Conservation (phyloP, 2,888 invertebrate species). For the Steinernema hermaphroditum region DNA sequence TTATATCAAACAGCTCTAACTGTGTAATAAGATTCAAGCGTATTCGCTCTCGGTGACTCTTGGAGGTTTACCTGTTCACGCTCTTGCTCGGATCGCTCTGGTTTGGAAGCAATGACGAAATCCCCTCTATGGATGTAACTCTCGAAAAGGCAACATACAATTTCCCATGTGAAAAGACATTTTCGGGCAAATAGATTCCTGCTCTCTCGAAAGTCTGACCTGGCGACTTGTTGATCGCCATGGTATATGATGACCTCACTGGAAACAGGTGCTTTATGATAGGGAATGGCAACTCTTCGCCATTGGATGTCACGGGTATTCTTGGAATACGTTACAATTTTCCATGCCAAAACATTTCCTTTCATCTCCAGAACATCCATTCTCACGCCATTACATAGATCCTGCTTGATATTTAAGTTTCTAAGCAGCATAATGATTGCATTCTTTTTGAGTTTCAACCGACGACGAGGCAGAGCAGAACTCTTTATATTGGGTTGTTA, state of each 20-base stretch:
- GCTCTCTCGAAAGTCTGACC: slow-evolving; percentile 47
- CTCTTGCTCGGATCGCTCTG: neutral
- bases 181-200: slow-evolving; percentile 38
- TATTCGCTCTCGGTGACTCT: no score
- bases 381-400: slow-evolving; percentile 46
- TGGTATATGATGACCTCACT: slow-evolving; percentile 39
- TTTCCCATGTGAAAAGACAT: slow-evolving; percentile 46
- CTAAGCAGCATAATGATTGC: slow-evolving; percentile 41
- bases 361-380: slow-evolving; percentile 35
- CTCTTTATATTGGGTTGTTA: neutral
- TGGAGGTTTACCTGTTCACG: no score
- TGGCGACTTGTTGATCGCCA: slow-evolving; percentile 51
- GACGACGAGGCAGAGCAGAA: slow-evolving; percentile 37
- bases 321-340: slow-evolving; percentile 37
- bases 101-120: neutral
- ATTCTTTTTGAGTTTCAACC: slow-evolving; percentile 38
- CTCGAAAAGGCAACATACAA: slow-evolving; percentile 48
- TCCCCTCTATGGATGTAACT: slow-evolving; percentile 8
- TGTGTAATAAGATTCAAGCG: no score
- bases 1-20: neutral
- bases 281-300: slow-evolving; percentile 65
- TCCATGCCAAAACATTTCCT: slow-evolving; percentile 35
- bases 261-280: slow-evolving; percentile 48
- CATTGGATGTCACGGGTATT: slow-evolving; percentile 36
- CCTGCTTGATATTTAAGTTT: slow-evolving; percentile 42